Evolutionary conservation across 35 echinoderm and acorn worm species (phyloP).

Genomic region (Holothuria glaberrima): DNA sequence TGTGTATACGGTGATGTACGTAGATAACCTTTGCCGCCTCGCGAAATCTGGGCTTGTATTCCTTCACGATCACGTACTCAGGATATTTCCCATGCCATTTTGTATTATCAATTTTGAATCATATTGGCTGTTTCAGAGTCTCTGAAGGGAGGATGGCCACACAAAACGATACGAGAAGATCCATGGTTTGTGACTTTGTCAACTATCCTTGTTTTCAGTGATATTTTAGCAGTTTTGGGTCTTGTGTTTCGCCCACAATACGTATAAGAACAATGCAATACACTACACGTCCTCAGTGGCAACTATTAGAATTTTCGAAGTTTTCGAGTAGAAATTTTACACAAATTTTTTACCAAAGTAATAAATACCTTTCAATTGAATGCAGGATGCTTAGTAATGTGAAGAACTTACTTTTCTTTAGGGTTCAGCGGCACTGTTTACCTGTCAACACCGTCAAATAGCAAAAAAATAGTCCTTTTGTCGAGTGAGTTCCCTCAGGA

Average conservation of each 20-base stretch:
- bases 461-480: slow-evolving; percentile 15
- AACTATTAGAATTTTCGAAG: slow-evolving; percentile 9
- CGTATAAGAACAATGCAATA: slow-evolving; percentile 31
- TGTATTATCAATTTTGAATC: neutral
- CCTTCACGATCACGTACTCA: neutral
- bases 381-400: neutral
- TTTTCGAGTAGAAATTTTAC: slow-evolving; percentile 49
- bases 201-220: slow-evolving; percentile 42
- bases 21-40: too few relatives aligned
- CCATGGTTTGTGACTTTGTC: slow-evolving; percentile 65
- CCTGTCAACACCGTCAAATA: neutral
- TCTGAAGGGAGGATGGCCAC: slow-evolving; percentile 40
- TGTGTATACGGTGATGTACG: neutral
- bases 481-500: slow-evolving; percentile 6
- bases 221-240: slow-evolving; percentile 47
- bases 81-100: neutral
- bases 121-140: neutral
- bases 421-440: neutral
- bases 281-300: slow-evolving; percentile 9
- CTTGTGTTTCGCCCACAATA: slow-evolving; percentile 9
- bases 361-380: neutral
- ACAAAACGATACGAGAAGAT: slow-evolving; percentile 61
- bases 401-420: slow-evolving; percentile 26
- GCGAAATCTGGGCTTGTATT: neutral
- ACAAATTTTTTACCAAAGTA: slow-evolving; percentile 6